These are phyloP conservation scores for Sphaerodactylus townsendi DNA, from an alignment of 2,113 vertebrate species.

Conservation along the genomic window DNA sequence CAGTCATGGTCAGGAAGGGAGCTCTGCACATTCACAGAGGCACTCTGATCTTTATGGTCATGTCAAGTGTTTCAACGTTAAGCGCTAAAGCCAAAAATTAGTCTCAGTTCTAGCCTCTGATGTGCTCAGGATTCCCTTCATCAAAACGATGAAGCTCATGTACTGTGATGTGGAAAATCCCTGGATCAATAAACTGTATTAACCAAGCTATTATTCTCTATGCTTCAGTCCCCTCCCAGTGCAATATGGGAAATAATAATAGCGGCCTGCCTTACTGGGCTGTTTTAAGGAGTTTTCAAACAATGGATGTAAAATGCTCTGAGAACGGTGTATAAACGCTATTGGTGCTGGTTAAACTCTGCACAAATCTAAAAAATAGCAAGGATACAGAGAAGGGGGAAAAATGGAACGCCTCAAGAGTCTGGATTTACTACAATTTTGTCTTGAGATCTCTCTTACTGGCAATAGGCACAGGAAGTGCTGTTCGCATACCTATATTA, in stretches of 20 bases:
- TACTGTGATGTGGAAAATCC: not conserved
- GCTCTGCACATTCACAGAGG: not conserved
- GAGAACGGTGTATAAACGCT: not conserved
- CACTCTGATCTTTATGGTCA: not conserved
- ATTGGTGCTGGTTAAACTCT: not conserved
- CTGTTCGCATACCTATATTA: not conserved
- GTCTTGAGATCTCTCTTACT: not conserved
- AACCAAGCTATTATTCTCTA: not conserved
- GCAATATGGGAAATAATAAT: no score
- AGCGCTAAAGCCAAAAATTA: not conserved
- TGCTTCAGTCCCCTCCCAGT: not conserved
- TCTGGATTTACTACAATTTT: not conserved
- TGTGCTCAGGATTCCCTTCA: no score
- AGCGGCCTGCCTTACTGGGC: not conserved
- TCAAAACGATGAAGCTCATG: no score
- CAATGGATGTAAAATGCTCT: not conserved
- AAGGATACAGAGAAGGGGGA: not conserved
- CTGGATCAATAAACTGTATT: not conserved
- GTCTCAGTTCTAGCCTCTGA: not conserved
- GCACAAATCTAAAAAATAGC: not conserved
- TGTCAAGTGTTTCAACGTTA: not conserved
- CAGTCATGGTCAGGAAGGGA: not conserved
- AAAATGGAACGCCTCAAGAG: accelerated
- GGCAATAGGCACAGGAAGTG: not conserved
- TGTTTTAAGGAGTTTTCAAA: not conserved